phyloP scores from a whole-genome alignment of 1,140 invertebrate species.

The Micrasema minimum region DNA sequence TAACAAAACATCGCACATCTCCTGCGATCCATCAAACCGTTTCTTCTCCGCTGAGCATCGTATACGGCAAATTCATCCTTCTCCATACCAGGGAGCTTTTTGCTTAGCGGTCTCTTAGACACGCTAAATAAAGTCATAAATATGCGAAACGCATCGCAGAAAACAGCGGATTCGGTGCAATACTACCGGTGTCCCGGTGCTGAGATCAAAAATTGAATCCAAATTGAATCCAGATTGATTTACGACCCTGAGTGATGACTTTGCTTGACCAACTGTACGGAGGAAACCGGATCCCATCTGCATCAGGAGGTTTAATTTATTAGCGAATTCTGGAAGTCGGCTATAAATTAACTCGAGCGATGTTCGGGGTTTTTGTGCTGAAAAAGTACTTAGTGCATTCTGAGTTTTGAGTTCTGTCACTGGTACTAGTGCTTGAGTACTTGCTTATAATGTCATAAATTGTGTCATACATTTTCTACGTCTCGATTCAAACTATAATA shows the following conservation, averaged over 20 bases:
- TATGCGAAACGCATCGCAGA: slow-evolving; percentile 41
- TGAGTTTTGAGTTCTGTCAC: no score
- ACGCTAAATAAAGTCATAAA: slow-evolving; percentile 51
- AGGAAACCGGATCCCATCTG: not conserved
- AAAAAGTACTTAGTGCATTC: no score
- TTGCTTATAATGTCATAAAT: no score
- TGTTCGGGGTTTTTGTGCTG: no score
- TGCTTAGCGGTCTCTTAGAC: slow-evolving; percentile 15
- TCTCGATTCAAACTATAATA: no score
- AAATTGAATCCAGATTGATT: slow-evolving; percentile 52
- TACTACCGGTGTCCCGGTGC: slow-evolving; percentile 35
- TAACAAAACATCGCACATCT: no score
- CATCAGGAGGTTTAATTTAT: not conserved
- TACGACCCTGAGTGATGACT: slow-evolving; percentile 39
- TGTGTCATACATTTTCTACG: no score
- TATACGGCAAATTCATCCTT: not conserved
- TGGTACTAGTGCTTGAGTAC: no score
- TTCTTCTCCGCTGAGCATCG: not conserved
- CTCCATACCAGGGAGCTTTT: not conserved
- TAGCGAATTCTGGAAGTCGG: not conserved
- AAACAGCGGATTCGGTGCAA: slow-evolving; percentile 42
- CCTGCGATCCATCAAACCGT: no score
- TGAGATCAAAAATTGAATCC: slow-evolving; percentile 21
- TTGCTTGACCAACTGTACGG: slow-evolving; percentile 33
- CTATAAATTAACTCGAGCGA: not conserved